Percentiles rank a stretch among this genome's conserved stretches.
These are phyloP conservation scores for Thomomys bottae DNA, from an alignment of 2,113 vertebrate genomes.

Conservation along the genomic window DNA sequence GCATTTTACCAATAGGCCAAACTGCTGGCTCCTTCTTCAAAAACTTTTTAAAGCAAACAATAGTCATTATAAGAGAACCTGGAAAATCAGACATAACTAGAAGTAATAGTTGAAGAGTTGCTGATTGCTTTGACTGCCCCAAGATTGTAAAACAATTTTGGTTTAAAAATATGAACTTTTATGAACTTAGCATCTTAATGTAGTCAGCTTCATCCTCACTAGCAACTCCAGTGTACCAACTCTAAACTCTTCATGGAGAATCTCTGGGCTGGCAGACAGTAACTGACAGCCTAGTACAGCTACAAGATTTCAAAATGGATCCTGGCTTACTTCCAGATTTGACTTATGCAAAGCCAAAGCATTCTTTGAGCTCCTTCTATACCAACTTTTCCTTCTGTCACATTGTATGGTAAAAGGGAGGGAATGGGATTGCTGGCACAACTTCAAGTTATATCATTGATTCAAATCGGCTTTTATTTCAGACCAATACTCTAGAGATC, in stretches of 20 bases:
- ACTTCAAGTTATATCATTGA: constrained; percentile 67
- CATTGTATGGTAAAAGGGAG: not conserved
- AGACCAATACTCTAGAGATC: constrained; percentile 50
- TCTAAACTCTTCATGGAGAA: not conserved
- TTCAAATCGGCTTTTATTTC: constrained; percentile 72
- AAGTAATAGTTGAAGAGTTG: not conserved
- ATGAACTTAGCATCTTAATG: constrained; percentile 14
- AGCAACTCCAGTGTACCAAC: not conserved
- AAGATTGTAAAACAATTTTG: constrained; percentile 46
- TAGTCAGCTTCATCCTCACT: not conserved
- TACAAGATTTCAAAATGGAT: not conserved
- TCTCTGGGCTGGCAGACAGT: not conserved
- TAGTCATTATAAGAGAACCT: not conserved
- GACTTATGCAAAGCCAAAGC: constrained; percentile 24
- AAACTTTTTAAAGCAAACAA: not conserved
- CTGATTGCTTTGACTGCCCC: not conserved
- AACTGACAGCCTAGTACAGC: not conserved
- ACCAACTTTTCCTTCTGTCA: not conserved
- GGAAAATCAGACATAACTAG: not conserved
- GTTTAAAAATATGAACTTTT: constrained; percentile 14
- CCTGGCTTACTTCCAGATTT: constrained; percentile 49
- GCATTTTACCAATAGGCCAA: no score
- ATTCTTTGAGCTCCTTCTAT: constrained; percentile 29
- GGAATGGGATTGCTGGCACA: constrained; percentile 52
- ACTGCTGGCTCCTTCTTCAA: no score